Evolutionary conservation across 2,113 vertebrate genomes (phyloP), one percentile per base, ranked within the genome.

Genomic region (Prionailurus bengalensis): DNA sequence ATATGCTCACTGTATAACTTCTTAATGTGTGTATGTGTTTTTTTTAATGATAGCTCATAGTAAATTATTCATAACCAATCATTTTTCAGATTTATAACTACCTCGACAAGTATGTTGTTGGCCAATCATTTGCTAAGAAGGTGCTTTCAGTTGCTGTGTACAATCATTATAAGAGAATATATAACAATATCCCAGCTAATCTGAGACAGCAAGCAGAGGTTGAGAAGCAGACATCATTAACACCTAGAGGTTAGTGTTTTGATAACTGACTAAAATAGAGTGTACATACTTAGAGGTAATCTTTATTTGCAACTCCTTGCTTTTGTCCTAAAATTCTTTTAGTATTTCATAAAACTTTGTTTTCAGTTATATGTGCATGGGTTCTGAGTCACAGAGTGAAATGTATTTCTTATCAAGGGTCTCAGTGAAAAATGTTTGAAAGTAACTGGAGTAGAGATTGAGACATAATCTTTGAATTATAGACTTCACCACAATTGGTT

Each of bases 161-260:
- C 98, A 99, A 99, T 99, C 99, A 99, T 98, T 99, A 99, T 98
- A 99, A 99, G 96, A 99, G 99, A 95, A 99, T 99, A 98, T 99
- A 99, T 98, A 99, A 99, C 98, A 99, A 99, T 98, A 99, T 99
- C 96, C 99, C 99, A 87, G 99, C 99, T 96, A 99, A 99, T 81
- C 98, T 99, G 98, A 99, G 99, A 66, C 99, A 99, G 97, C 99
- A 99, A 98, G 99, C 99, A 83, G 99, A 99, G 97, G 99, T 99
- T 98, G 99, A 99, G 91, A 99, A 99, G 93, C 99, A 99, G 97
- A 99, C 99, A 33, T 99, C 99, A 71, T 98, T 99, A 97, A 99
- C 99, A 71, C 99, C 99, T 27, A 99, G 99, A 99, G 99, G 99
- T 99, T 98, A 98, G 99, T 99, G 87, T 89, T 96, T 94, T 95